A percentile compares a stretch with the other conserved stretches of the same genome.
Evolutionary conservation across 2,888 invertebrate species (phyloP).

Genomic region (Thysanoteuthis rhombus): DNA sequence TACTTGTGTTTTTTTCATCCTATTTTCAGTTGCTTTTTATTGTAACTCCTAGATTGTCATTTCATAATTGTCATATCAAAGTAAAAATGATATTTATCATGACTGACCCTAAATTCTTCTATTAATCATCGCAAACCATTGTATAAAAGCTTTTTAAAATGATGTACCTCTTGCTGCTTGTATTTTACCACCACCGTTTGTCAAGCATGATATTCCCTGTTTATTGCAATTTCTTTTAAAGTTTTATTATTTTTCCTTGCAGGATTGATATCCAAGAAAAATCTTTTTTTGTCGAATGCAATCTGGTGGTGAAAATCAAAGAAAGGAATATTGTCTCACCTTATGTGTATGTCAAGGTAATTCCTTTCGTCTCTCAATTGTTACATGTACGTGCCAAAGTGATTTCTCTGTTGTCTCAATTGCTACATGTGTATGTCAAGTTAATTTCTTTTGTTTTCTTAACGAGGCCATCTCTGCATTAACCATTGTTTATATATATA

Average conservation of each 20-base stretch:
- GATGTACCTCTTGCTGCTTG: too few species aligned
- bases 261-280: constrained; percentile 70
- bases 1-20: too few species aligned
- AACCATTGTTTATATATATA: not conserved
- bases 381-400: too few species aligned
- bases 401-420: constrained; percentile 76
- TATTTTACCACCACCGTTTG: too few species aligned
- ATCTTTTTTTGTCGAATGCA: constrained; percentile 74
- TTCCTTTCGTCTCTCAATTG: not conserved
- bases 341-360: constrained; percentile 80
- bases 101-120: too few species aligned
- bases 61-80: too few species aligned
- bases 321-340: constrained; percentile 83
- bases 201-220: not conserved
- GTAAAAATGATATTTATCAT: too few species aligned
- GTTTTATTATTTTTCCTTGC: constrained; percentile 35
- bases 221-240: not conserved
- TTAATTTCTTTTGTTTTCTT: constrained; percentile 64
- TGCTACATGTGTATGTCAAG: constrained; percentile 83
- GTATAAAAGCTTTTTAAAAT: too few species aligned
- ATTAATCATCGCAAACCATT: too few species aligned
- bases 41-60: too few species aligned
- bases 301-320: constrained; percentile 83
- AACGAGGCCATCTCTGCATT: too few species aligned
- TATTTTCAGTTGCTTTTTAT: too few species aligned